A percentile compares a stretch with the other conserved stretches of the same genome.
phyloP scores from a whole-genome alignment of 1,140 invertebrate genomes.

The Panagrolaimus sp. region DNA sequence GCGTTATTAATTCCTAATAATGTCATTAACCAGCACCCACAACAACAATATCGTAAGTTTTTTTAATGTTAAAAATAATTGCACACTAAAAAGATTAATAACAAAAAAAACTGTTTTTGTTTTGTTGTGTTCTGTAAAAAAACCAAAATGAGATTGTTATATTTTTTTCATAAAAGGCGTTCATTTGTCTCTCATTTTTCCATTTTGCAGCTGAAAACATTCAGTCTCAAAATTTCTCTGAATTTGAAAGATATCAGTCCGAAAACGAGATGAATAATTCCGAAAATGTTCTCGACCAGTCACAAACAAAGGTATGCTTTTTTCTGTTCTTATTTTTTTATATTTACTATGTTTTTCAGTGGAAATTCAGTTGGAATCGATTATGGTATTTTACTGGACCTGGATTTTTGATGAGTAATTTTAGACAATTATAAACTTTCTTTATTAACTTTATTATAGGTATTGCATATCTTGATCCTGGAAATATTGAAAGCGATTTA shows the following conservation, averaged over 20 bases:
- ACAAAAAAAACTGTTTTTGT: too few species aligned
- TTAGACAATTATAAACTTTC: too few species aligned
- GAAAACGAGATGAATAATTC: too few species aligned
- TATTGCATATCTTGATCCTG: constrained; percentile 85
- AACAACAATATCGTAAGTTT: too few species aligned
- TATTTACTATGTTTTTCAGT: constrained; percentile 36
- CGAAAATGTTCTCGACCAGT: neutral
- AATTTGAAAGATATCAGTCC: constrained; percentile 5
- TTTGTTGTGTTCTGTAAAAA: too few species aligned
- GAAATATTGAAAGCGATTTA: constrained; percentile 85
- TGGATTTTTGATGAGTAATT: constrained; percentile 86
- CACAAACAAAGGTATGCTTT: neutral
- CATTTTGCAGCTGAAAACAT: neutral
- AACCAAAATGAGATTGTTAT: too few species aligned
- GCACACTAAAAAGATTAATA: too few species aligned
- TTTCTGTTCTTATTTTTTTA: neutral
- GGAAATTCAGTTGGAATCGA: constrained; percentile 72
- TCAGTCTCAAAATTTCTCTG: neutral
- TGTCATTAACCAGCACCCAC: too few species aligned
- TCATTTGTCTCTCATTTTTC: neutral
- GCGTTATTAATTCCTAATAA: too few species aligned
- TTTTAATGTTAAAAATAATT: too few species aligned
- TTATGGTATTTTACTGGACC: constrained; percentile 88
- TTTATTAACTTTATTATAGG: too few species aligned
- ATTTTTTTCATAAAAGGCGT: too few species aligned